Evolutionary conservation across 2,797 vertebrate species (phyloP).

Genomic region (Lepilemur septentrionalis): DNA sequence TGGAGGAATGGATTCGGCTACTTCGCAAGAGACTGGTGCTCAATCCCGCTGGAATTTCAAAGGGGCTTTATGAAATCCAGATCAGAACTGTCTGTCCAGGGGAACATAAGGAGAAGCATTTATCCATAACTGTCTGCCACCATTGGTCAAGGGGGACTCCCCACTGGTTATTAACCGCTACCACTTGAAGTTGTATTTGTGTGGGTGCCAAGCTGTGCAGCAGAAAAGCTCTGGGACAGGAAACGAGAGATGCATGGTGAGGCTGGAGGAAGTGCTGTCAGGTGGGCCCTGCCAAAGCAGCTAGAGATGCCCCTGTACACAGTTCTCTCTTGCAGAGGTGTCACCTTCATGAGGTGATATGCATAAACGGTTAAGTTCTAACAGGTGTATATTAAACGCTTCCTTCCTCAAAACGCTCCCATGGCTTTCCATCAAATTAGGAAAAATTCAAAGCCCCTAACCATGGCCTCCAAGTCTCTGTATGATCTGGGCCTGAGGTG

Average conservation of each 20-base stretch:
- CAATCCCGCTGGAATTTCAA: background rate
- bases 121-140: background rate
- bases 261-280: rapidly evolving
- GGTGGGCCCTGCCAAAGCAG: background rate
- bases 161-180: background rate
- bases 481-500: background rate
- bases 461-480: background rate
- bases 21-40: background rate
- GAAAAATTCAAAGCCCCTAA: background rate
- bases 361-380: background rate
- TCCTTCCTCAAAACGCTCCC: background rate
- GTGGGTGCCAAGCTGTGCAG: background rate
- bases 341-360: background rate
- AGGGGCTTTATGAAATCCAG: background rate
- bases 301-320: too few species aligned
- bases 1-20: too few species aligned
- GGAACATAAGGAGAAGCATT: background rate
- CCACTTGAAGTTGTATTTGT: background rate
- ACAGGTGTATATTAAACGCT: background rate
- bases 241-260: background rate
- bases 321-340: background rate
- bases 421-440: background rate
- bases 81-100: background rate
- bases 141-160: background rate
- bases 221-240: background rate